These are phyloP conservation scores for Myanophis thanlyinensis DNA, from an alignment of 2,113 vertebrate species.

Conservation along the genomic window DNA sequence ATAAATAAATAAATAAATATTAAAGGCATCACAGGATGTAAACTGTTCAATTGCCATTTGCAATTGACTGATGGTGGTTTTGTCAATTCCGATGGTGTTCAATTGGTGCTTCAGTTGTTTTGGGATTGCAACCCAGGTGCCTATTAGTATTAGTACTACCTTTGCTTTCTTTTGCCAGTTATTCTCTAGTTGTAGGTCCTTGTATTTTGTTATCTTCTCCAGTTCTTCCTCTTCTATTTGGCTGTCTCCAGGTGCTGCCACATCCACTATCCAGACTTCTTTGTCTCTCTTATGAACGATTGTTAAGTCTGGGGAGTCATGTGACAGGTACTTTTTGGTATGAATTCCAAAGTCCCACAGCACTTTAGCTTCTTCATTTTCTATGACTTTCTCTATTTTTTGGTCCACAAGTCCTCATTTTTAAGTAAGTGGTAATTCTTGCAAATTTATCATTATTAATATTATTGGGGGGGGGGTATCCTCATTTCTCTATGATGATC, in stretches of 20 bases:
- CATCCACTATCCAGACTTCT: neutral
- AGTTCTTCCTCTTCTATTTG: neutral
- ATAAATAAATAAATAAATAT: no score
- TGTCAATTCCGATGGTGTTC: neutral
- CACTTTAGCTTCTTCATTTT: neutral
- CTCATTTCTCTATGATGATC: neutral
- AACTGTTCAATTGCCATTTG: neutral
- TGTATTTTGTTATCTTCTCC: neutral
- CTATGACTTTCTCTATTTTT: neutral
- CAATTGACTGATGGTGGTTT: neutral
- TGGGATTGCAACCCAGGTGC: neutral
- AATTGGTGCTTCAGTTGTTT: neutral
- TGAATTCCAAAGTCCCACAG: neutral
- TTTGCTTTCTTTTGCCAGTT: neutral
- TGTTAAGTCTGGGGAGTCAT: neutral
- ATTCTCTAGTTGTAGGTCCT: neutral
- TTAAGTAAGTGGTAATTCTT: neutral
- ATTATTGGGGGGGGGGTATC: neutral
- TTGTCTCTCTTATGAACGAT: neutral
- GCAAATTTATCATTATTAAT: neutral
- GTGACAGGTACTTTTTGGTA: neutral
- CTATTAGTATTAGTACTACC: neutral
- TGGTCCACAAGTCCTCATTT: neutral
- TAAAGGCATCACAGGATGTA: neutral
- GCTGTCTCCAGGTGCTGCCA: neutral